phyloP scores from a whole-genome alignment of 2,888 invertebrate genomes.

The Tipula lateralis region DNA sequence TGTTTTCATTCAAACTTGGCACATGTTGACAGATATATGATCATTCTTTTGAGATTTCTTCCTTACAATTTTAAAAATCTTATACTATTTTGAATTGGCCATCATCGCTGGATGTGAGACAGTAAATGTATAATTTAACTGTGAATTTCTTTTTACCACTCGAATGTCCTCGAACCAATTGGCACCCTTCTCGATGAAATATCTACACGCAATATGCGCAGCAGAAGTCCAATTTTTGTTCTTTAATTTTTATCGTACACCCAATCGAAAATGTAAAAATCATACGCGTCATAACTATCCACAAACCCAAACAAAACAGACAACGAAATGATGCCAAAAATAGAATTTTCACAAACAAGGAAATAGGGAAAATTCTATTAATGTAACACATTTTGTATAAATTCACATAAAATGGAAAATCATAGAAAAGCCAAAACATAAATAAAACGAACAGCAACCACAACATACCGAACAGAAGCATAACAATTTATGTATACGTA shows the following conservation, averaged over 20 bases:
- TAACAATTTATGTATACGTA: neutral
- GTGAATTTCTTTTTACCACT: no score
- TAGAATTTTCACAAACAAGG: neutral
- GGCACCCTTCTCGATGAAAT: neutral
- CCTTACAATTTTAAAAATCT: no score
- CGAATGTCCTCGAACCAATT: neutral
- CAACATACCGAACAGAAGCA: neutral
- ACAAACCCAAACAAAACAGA: neutral
- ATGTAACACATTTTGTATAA: neutral
- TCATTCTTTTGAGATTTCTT: no score
- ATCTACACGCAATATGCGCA: neutral
- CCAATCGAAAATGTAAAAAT: neutral
- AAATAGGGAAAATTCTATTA: slow-evolving; percentile 6
- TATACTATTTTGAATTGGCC: no score
- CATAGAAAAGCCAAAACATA: neutral
- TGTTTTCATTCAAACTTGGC: no score
- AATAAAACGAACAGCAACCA: neutral
- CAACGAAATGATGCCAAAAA: neutral
- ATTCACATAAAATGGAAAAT: neutral
- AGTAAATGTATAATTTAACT: no score
- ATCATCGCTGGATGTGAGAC: no score
- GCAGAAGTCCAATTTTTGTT: neutral
- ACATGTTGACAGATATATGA: no score
- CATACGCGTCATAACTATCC: neutral
- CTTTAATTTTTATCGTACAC: neutral